phyloP scores from a whole-genome alignment of 1,140 invertebrate species.

The Drosophila nebulosa region DNA sequence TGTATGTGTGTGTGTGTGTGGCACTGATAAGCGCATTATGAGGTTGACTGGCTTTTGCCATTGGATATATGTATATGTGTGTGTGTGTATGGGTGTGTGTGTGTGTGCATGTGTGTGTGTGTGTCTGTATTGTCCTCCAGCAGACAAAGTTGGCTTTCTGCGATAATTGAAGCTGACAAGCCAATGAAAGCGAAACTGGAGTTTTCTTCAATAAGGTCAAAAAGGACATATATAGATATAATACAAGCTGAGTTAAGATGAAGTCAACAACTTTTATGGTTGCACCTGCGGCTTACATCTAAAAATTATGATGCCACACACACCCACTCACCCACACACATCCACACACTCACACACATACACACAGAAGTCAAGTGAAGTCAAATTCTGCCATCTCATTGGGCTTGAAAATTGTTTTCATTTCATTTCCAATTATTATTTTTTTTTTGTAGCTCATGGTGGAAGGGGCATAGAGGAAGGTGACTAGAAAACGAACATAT shows the following conservation, averaged over 20 bases:
- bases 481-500: neutral
- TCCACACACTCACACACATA: neutral
- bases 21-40: slow-evolving; percentile 73
- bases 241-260: neutral
- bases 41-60: slow-evolving; percentile 44
- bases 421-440: slow-evolving; percentile 77
- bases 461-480: neutral
- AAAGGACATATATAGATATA: slow-evolving; percentile 25
- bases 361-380: neutral
- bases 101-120: too few species aligned
- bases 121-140: neutral
- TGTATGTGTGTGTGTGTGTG: slow-evolving; percentile 36
- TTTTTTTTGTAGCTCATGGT: slow-evolving; percentile 65
- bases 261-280: slow-evolving; percentile 7
- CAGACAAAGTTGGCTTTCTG: neutral
- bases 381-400: slow-evolving; percentile 51
- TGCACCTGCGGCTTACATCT: slow-evolving; percentile 39
- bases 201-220: slow-evolving; percentile 39
- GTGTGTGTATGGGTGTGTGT: too few species aligned
- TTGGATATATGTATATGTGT: neutral
- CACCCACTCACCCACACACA: slow-evolving; percentile 6
- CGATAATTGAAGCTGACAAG: slow-evolving; percentile 26
- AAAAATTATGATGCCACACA: slow-evolving; percentile 23
- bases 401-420: slow-evolving; percentile 72
- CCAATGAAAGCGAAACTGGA: neutral